Base-by-base conservation (phyloP, 2,888 invertebrate species). In the Hesperia comma region DNA sequence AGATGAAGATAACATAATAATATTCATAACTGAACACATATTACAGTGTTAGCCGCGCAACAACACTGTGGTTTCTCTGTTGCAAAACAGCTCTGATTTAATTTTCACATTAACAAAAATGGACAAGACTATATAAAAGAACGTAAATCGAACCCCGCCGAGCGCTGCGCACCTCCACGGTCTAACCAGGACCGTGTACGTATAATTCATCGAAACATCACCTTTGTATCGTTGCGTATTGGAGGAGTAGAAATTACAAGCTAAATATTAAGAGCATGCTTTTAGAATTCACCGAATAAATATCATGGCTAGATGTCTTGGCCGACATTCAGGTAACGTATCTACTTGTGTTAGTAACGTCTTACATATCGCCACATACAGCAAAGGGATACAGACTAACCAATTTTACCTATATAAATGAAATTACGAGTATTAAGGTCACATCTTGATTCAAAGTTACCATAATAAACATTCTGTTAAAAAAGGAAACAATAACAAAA, bases 101-200 rank as follows among this genome's bases (percentile, higher is more conserved):
- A 87, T 85, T 87, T 87, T 85, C 80, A 82, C 88, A 90, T 90
- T 88, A 89, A 91, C 88, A 85, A 88, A 86, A 87, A 83, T 85
- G 83, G 86, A 90, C 90, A 88, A 83, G 87, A 80, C 78, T 80
- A 81, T 87, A 88, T 86, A 86, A 84, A 85, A 84, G 82, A 79
- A 82, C 85, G 89, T 89, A 88, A 88, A 89, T 89, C 80, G 86
- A 77, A 80, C 71, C 88, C 85, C 87, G 88, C 84, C 84, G 89
- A 78, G 89, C 80, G 77, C 80, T 76, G 79, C 74, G 77, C 78
- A 80, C 82, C 51, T 63, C 63, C 37, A 40, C 37, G 58, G 8
- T 14, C 21, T 37, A 41, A n/a, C 51, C 26, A 37, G 55, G 41
- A 37, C 37, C 60, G 12, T 80, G 82, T 76, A 69, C 66, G 68